Base-by-base conservation (phyloP, 1,140 invertebrate genomes). In the Helicorthomorpha holstii region DNA sequence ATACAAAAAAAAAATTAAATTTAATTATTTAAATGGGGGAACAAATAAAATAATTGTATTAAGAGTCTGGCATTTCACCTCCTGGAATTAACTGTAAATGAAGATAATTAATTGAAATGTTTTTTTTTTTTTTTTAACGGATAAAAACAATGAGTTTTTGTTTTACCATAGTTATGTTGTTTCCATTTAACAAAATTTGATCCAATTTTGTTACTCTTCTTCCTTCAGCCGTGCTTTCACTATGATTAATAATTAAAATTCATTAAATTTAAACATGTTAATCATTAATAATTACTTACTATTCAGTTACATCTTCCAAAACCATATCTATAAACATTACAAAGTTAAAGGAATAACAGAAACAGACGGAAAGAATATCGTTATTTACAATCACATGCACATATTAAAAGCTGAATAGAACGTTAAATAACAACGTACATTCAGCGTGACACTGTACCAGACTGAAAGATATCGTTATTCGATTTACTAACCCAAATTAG, bases 141-240 rank as follows among this genome's bases (percentile, higher is more conserved):
- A 43, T 21, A 58, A 2, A 42, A 44, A 48, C 46, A 44, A 52
- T 4, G 27, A 12, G 51, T 7, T 54, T 19, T 10, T 24, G 25
- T 51, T 64, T 66, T 61, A 95, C 87, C 93, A 98, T 98, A 44
- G 92, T 93, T 54, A 99, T 98, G 64, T 98, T 98, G 66, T 97
- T 99, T 59, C 96, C 96, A 75, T 99, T 99, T 1, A 99, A 70
- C 34, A 99, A 76, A 63, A 99, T 98, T 69, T 95, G 88, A 68
- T 99, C 95, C 41, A 99, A 69, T 69, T 95, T 97, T 0, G 94
- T 98, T 1, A 98, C 83, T 65, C 93, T 72, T 61, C 91, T 76
- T 21, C 96, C 96, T 72, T 98, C 95, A 2, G 90, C 82, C 0
- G 95, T 98, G 22, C 82, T 88, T 73, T 99, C 96, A 66, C 68